Evolutionary conservation across 2,113 vertebrate species (phyloP), one percentile per base, ranked within the genome.

Genomic region (Chamaetylas fuelleborni): DNA sequence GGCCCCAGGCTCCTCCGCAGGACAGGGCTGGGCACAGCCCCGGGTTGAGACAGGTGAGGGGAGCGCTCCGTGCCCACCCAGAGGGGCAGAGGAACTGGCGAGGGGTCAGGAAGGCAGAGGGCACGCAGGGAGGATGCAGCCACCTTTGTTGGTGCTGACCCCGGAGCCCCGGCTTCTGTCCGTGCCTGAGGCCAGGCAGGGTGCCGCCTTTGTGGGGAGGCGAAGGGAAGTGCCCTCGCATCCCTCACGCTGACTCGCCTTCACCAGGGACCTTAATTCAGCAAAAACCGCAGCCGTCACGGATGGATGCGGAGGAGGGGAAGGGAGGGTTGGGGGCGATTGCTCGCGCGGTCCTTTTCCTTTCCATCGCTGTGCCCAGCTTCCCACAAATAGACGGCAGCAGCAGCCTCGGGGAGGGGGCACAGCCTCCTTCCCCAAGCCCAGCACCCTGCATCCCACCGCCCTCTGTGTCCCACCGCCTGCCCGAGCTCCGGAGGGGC

Each of bases 1-100:
- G 1, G 3, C 19, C 50, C 9, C 2, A 0, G 47, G 18, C 29
- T 90, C 12, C 78, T 24, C 31, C 0, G 0, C 9, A 3, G 43
- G 20, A 6, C 73, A 43, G 26, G 9, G 47, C 11, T 67, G 53
- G 17, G 76, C 33, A 60, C 23, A 81, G 33, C 5, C 17, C 15
- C 42, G 1, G 7, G 23, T 43, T 57, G 58, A 45, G 8, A 13
- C 38, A 72, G 57, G 67, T 56, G 58, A 91, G 48, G 26, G 42
- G 14, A 67, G 8, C 0, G 3, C 8, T 40, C 51, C 42, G 38
- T 72, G 43, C 58, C 71, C 15, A 4, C n/a, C 62, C 33, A 42
- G 67, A 61, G 84, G 36, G 38, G 22, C 61, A 71, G 14, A 7
- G 29, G n/a, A 19, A 14, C 0, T 3, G 26, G 40, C 45, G 50